Percentiles rank a stretch among this genome's conserved stretches.
phyloP scores from a whole-genome alignment of 2,797 vertebrate species.

The Anisognathus igniventris region DNA sequence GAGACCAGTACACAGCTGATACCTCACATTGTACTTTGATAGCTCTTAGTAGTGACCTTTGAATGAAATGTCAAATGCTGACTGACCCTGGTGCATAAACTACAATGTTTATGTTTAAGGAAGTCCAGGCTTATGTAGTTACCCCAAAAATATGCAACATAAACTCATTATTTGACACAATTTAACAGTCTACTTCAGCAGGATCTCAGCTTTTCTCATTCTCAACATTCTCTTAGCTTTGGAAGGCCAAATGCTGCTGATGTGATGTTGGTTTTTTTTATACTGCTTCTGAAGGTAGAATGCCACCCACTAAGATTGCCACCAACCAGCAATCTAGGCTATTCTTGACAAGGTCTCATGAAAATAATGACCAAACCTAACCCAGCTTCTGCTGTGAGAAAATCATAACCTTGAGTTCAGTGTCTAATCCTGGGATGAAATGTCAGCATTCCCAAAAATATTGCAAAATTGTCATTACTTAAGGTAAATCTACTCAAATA shows the following conservation, averaged over 20 bases:
- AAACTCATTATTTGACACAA: not conserved
- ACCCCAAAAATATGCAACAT: not conserved
- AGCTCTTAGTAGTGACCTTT: not conserved
- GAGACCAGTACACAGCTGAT: not conserved
- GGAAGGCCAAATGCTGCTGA: not conserved
- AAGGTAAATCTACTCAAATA: constrained; percentile 32
- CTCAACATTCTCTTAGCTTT: not conserved
- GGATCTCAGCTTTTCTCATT: not conserved
- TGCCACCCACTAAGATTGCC: constrained; percentile 38
- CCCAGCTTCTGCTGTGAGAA: constrained; percentile 16
- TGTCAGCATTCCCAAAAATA: constrained; percentile 26
- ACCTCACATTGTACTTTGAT: not conserved
- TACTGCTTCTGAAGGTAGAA: constrained; percentile 25
- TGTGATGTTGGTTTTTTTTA: not conserved
- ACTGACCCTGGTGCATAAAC: not conserved
- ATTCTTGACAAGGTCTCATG: constrained; percentile 34
- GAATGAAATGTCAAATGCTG: not conserved
- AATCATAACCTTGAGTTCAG: constrained; percentile 43
- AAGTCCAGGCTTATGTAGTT: not conserved
- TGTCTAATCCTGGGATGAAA: constrained; percentile 40
- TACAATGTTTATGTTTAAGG: not conserved
- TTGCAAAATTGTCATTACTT: constrained; percentile 23
- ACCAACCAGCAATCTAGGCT: constrained; percentile 40
- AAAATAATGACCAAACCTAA: constrained; percentile 58
- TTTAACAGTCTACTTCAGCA: not conserved